Evolutionary conservation across 2,888 invertebrate species (phyloP).

Genomic region (Cremastobaeus sp.): DNA sequence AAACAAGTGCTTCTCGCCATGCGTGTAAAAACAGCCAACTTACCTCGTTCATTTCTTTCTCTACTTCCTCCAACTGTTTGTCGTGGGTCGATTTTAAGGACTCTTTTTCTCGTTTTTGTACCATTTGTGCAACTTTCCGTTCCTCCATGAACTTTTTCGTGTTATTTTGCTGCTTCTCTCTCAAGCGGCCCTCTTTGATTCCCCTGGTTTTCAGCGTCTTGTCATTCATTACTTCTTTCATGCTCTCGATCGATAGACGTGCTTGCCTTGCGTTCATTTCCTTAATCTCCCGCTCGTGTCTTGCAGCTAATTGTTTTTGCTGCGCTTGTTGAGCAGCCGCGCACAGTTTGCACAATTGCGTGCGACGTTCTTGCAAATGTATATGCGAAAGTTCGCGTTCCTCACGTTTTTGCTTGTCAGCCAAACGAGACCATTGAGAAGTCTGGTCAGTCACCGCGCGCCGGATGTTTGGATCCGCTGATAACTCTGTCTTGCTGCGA

Average conservation of each 20-base stretch:
- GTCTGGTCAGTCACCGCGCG: constrained; percentile 95
- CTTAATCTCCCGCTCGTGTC: constrained; percentile 95
- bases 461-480: constrained; percentile 87
- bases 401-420: constrained; percentile 89
- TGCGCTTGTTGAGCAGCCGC: constrained; percentile 88
- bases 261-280: constrained; percentile 97
- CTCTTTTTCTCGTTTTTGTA: constrained; percentile 94
- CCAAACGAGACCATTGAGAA: constrained; percentile 95
- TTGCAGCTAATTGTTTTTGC: constrained; percentile 92
- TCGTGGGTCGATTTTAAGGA: constrained; percentile 94
- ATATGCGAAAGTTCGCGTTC: constrained; percentile 89
- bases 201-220: constrained; percentile 97
- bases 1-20: neutral
- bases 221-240: constrained; percentile 96
- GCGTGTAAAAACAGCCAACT: constrained; percentile 69
- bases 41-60: constrained; percentile 92
- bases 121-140: constrained; percentile 90
- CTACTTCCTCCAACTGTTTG: constrained; percentile 93
- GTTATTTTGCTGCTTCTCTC: constrained; percentile 98
- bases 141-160: constrained; percentile 99
- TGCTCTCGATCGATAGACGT: constrained; percentile 97
- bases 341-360: constrained; percentile 86
- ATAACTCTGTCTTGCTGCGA: constrained; percentile 88
- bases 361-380: constrained; percentile 91
- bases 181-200: constrained; percentile 94